Conservation (phyloP, 2,888 invertebrate species). For the Coenonympha arcania region DNA sequence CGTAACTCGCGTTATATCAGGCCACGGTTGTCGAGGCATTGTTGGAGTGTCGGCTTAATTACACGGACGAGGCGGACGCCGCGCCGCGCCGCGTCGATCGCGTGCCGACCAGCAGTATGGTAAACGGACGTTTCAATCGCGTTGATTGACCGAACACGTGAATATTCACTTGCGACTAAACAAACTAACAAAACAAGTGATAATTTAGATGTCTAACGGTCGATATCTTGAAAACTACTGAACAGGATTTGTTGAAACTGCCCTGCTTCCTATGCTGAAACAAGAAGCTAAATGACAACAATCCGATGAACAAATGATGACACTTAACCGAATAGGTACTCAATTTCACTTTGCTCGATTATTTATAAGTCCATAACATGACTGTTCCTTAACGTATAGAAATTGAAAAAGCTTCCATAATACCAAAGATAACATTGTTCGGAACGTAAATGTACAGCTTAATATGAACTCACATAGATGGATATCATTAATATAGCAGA, state of each 20-base stretch:
- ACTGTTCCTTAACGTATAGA: no score
- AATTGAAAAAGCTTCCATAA: background rate
- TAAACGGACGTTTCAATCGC: slow-evolving; percentile 5
- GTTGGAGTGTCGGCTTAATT: slow-evolving; percentile 17
- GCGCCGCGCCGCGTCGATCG: no score
- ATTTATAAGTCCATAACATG: no score
- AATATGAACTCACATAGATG: background rate
- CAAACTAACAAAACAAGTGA: background rate
- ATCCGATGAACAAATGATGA: no score
- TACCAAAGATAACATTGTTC: background rate
- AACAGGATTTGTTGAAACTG: no score
- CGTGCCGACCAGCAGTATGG: slow-evolving; percentile 11
- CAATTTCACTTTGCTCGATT: no score
- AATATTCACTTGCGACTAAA: background rate
- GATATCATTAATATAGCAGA: slow-evolving; percentile 6
- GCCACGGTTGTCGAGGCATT: slow-evolving; percentile 8
- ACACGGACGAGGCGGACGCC: slow-evolving; percentile 19
- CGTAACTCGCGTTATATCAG: slow-evolving; percentile 11
- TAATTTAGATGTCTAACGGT: no score
- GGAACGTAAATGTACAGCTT: background rate
- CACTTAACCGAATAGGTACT: no score
- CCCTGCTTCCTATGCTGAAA: no score
- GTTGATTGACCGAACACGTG: background rate
- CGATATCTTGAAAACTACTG: no score
- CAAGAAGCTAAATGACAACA: no score